phyloP scores from a whole-genome alignment of 2,797 vertebrate genomes.

The Forpus xanthops region DNA sequence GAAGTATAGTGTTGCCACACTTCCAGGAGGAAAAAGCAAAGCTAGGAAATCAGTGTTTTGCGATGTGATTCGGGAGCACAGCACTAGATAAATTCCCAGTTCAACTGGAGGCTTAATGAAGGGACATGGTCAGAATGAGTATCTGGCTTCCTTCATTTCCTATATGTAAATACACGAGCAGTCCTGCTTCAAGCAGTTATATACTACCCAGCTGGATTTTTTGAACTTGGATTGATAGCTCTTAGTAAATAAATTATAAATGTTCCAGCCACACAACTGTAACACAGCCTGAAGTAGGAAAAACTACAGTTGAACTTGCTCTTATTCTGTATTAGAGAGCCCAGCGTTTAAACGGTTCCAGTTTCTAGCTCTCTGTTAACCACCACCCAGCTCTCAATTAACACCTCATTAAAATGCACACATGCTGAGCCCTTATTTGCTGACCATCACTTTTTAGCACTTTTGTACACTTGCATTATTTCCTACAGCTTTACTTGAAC shows the following conservation, averaged over 20 bases:
- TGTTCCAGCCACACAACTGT: not conserved
- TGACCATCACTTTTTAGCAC: not conserved
- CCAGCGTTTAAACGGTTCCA: not conserved
- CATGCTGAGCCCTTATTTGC: not conserved
- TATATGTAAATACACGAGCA: not conserved
- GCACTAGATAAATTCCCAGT: not conserved
- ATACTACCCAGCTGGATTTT: slow-evolving; percentile 19
- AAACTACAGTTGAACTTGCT: not conserved
- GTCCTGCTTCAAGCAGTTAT: slow-evolving; percentile 24
- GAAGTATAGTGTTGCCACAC: not conserved
- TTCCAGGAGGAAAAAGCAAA: not conserved
- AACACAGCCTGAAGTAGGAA: not conserved
- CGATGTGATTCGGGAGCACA: not conserved
- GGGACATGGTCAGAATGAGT: not conserved
- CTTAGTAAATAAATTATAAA: slow-evolving; percentile 14
- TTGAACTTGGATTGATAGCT: slow-evolving; percentile 36
- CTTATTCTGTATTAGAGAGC: not conserved
- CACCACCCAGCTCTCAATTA: not conserved
- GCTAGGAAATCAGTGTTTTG: slow-evolving; percentile 11
- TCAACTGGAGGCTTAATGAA: slow-evolving; percentile 36
- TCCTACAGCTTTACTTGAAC: not conserved
- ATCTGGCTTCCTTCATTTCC: slow-evolving; percentile 17
- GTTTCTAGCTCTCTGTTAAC: not conserved
- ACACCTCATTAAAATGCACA: not conserved
- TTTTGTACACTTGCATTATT: not conserved